Evolutionary conservation across 1,140 invertebrate species (phyloP).

Genomic region (Meloidogyne hapla): DNA sequence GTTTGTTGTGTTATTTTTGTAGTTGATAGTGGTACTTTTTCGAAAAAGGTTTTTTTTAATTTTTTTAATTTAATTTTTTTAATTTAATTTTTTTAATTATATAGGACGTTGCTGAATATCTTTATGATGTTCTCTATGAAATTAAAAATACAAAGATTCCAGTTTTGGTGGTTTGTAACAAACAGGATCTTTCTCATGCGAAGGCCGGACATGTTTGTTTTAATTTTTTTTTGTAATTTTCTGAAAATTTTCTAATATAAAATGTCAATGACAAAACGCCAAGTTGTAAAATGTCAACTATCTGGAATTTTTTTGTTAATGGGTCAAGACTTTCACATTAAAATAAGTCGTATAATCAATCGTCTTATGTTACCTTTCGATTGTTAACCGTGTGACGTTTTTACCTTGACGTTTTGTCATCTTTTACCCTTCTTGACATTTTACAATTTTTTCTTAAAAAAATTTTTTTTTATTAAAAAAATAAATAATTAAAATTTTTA

Average conservation of each 20-base stretch:
- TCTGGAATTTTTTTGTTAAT: too few species aligned
- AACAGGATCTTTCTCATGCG: conserved; percentile 43
- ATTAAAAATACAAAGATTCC: conserved; percentile 28
- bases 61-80: conserved; percentile 4
- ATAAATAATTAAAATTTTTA: conserved; percentile 9
- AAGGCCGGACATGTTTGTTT: conserved; percentile 12
- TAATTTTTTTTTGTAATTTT: too few species aligned
- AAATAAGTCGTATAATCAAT: too few species aligned
- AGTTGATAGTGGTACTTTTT: conserved; percentile 48
- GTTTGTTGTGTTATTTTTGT: conserved; percentile 48
- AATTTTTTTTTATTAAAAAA: not conserved
- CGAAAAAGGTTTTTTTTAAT: conserved; percentile 30
- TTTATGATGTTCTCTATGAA: conserved; percentile 51
- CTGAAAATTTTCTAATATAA: too few species aligned
- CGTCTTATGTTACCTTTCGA: too few species aligned
- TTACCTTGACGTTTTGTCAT: too few species aligned
- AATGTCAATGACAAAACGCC: too few species aligned
- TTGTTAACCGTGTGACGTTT: too few species aligned
- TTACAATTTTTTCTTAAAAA: too few species aligned
- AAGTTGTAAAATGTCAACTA: too few species aligned
- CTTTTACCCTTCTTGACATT: too few species aligned
- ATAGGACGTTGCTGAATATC: conserved; percentile 51
- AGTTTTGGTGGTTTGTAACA: conserved; percentile 47
- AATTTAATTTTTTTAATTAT: not conserved
- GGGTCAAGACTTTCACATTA: too few species aligned